phyloP scores from a whole-genome alignment of 1,140 invertebrate genomes.

The Aradophagus sp. region DNA sequence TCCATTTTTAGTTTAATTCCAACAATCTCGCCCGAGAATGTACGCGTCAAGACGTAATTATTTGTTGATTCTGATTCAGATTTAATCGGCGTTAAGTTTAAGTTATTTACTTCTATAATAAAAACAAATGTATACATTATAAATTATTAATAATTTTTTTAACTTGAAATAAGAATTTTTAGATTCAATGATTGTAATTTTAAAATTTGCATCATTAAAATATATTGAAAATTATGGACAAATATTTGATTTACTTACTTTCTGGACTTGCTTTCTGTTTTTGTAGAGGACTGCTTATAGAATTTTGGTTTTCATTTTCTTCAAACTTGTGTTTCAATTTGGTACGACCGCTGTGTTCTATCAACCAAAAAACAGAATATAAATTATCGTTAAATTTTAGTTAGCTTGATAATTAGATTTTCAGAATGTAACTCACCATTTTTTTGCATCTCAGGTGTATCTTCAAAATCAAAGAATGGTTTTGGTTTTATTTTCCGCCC shows the following conservation, averaged over 20 bases:
- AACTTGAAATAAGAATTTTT: too few relatives aligned
- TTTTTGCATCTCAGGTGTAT: slow-evolving; percentile 63
- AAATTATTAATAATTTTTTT: too few relatives aligned
- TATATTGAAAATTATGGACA: not conserved
- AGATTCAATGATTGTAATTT: too few relatives aligned
- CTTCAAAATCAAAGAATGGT: slow-evolving; percentile 73
- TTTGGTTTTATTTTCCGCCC: slow-evolving; percentile 85
- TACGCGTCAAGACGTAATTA: slow-evolving; percentile 75
- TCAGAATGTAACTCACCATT: slow-evolving; percentile 47
- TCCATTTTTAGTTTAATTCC: slow-evolving; percentile 79
- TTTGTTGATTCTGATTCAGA: slow-evolving; percentile 42
- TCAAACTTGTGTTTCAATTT: slow-evolving; percentile 68
- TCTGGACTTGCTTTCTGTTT: slow-evolving; percentile 66
- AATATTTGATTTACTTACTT: slow-evolving; percentile 59
- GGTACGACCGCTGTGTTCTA: slow-evolving; percentile 66
- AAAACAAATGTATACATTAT: not conserved
- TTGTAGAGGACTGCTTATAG: slow-evolving; percentile 51
- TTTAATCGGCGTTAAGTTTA: not conserved
- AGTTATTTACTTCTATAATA: slow-evolving; percentile 64
- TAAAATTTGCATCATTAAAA: not conserved
- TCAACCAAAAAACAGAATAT: slow-evolving; percentile 18
- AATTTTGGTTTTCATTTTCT: slow-evolving; percentile 67
- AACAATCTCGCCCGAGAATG: slow-evolving; percentile 77
- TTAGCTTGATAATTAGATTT: too few relatives aligned
- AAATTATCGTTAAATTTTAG: too few relatives aligned